Evolutionary conservation across 1,140 invertebrate species (phyloP), one percentile per base, ranked within the genome.

Genomic region (Drosophila sturtevanti): DNA sequence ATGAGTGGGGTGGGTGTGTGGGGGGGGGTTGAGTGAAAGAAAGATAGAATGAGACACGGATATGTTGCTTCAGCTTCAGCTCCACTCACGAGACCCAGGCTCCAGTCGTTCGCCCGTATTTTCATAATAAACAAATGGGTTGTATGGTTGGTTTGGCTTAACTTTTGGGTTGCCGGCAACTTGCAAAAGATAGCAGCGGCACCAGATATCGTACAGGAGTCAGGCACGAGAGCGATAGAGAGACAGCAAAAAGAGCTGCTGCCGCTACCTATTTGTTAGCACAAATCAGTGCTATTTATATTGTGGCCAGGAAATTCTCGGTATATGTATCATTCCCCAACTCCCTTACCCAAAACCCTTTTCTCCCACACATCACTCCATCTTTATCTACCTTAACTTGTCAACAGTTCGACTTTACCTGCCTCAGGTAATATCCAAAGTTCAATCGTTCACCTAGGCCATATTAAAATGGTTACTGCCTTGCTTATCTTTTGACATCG

Each of bases 211-310:
- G 60, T 59, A 55, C 63, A 66, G 61, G 58, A 41, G 55, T 65
- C 71, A 79, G 76, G 63, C 59, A 66, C 56, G 6, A 31, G 27
- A 4, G 7, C 24, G 1, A 24, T 2, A 6, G 27, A 31, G 27
- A 0, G 7, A 31, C 4, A 21, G 10, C 5, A 18, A 3, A 2
- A 18, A 2, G 16, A 16, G 41, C 41, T 18, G 12, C 41, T 44
- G 16, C 72, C 68, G 58, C 65, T 58, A 64, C 78, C 69, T 81
- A 81, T 85, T 85, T 85, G 77, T 76, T 77, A 78, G 82, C 82
- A 81, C 81, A 87, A 87, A 87, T 87, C 82, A 87, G 84, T 89
- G 82, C 82, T 87, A 87, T 87, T 87, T 87, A 87, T 87, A 89
- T 82, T 87, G 82, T 75, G 69, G 84, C 59, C 56, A 64, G 63